Evolutionary conservation across 2,888 invertebrate genomes (phyloP).

Genomic region (Melieria crassipennis): DNA sequence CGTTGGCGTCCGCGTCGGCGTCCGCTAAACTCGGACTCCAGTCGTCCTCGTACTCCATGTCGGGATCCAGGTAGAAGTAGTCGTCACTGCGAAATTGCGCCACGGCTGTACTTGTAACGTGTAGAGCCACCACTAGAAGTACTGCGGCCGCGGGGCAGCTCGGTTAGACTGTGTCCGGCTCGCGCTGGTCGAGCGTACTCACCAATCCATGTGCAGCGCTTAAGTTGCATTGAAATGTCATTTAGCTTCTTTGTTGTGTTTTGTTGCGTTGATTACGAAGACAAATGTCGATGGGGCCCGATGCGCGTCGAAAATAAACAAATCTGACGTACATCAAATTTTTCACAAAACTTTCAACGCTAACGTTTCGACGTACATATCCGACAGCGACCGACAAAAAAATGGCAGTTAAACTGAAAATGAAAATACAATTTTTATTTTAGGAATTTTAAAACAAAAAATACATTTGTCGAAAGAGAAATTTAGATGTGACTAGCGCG

Average conservation of each 20-base stretch:
- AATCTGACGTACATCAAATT: slow-evolving; percentile 16
- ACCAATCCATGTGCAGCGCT: slow-evolving; percentile 47
- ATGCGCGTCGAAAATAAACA: slow-evolving; percentile 16
- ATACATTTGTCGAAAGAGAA: too few relatives aligned
- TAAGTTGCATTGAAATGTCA: slow-evolving; percentile 52
- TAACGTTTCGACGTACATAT: neutral
- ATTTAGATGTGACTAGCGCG: too few relatives aligned
- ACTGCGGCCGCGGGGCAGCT: slow-evolving; percentile 22
- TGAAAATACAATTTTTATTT: too few relatives aligned
- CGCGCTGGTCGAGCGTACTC: slow-evolving; percentile 30
- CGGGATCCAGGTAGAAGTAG: slow-evolving; percentile 41
- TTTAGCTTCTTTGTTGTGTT: slow-evolving; percentile 38
- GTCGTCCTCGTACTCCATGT: slow-evolving; percentile 30
- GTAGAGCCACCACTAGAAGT: slow-evolving; percentile 32
- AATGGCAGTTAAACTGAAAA: too few relatives aligned
- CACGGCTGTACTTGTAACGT: slow-evolving; percentile 24
- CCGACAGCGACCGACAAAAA: too few relatives aligned
- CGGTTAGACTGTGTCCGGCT: neutral
- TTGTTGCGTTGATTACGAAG: slow-evolving; percentile 21
- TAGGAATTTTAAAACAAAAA: too few relatives aligned
- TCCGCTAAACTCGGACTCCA: slow-evolving; percentile 12
- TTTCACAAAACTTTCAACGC: slow-evolving; percentile 16
- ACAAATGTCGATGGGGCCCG: slow-evolving; percentile 6
- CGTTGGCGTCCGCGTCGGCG: slow-evolving; percentile 19
- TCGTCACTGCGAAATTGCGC: slow-evolving; percentile 35